Base-by-base conservation (phyloP, 2,888 invertebrate genomes). In the Minunthozetes semirufus region DNA sequence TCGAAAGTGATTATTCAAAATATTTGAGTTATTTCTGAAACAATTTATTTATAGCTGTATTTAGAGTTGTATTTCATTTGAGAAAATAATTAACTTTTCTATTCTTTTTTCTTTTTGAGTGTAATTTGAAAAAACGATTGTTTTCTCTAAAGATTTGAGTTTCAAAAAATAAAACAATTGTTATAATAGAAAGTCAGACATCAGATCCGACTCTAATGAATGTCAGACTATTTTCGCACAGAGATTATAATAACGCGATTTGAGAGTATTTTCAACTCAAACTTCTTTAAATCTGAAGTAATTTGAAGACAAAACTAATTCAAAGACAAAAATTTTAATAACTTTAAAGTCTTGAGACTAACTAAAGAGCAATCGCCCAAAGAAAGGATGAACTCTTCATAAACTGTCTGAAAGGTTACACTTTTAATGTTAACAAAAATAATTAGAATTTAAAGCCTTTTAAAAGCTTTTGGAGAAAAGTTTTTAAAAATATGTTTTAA, bases 1-100 rank as follows among this genome's bases (percentile, higher is more conserved):
- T 22, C 56, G 56, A 56, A 56, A 56, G 56, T 56, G 56, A 56
- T 56, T 56, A 56, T 56, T 56, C 56, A 56, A 56, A 33, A 56
- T 22, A 56, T 56, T 56, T 56, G 9, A 56, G 56, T 56, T 56
- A 56, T 56, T 50, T 50, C 17, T 50, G 19, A 50, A 50, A 19
- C 17, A 19, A 22, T 56, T 56, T 56, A 25, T 56, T 56, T 50
- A 5, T 50, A 50, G 50, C 5, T n/a, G 6, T 42, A 13, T 42
- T 42, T 9, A 42, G 6, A n/a, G 13, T 42, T 13, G 42, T 50
- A 50, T 50, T 50, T 50, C 50, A 50, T 1, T 11, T 42, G 42
- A 50, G n/a, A 50, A 50, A 50, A 50, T 50, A 50, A 50, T 50
- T 50, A 50, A 50, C n/a, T 19, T 19, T 50, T 50, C n/a, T 50